phyloP scores from a whole-genome alignment of 2,888 invertebrate species.

The Didymodactylos carnosus region DNA sequence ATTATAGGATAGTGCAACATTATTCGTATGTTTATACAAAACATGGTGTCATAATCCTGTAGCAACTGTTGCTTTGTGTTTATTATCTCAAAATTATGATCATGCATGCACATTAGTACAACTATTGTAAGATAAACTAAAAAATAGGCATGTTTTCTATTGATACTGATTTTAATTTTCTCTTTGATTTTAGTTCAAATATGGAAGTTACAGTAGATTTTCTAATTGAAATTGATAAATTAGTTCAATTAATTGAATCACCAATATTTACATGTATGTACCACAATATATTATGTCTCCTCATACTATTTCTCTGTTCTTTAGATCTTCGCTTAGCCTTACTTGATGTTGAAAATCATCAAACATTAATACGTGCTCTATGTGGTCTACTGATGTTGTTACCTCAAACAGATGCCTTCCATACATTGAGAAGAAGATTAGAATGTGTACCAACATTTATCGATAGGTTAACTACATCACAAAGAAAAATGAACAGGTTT shows the following conservation, averaged over 20 bases:
- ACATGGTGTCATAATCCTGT: conserved; percentile 95
- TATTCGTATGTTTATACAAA: conserved; percentile 68
- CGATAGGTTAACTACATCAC: not conserved
- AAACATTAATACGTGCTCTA: conserved; percentile 60
- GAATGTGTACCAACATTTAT: conserved; percentile 50
- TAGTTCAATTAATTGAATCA: conserved; percentile 89
- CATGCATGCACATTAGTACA: conserved; percentile 73
- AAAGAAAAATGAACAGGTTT: not conserved
- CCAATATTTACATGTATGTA: conserved; percentile 91
- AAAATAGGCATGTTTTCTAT: not conserved
- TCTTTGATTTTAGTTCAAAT: conserved; percentile 48
- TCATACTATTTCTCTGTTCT: too few species aligned
- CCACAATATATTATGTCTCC: not conserved
- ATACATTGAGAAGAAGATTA: conserved; percentile 56
- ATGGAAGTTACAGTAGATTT: conserved; percentile 88
- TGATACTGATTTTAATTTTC: conserved; percentile 16
- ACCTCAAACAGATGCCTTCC: conserved; percentile 90
- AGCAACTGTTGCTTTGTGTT: conserved; percentile 74
- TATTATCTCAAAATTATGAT: conserved; percentile 76
- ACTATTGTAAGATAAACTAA: conserved; percentile 50
- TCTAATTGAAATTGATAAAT: conserved; percentile 80
- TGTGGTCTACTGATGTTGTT: conserved; percentile 88
- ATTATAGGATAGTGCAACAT: conserved; percentile 49
- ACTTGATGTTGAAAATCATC: conserved; percentile 49
- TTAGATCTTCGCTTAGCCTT: conserved; percentile 75